Evolutionary conservation across 2,888 invertebrate genomes (phyloP).

Genomic region (Muscina levida): DNA sequence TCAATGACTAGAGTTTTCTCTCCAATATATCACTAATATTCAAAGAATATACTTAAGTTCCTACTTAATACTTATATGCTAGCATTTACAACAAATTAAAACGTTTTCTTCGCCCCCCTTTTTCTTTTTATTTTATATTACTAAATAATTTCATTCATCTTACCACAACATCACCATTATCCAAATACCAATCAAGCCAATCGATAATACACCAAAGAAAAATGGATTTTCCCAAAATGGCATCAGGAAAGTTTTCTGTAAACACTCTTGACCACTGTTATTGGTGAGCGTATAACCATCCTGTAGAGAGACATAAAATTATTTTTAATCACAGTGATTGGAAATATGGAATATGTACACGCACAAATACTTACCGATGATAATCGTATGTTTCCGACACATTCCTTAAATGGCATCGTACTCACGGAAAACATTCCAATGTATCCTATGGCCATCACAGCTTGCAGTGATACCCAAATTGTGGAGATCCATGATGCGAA

Average conservation of each 20-base stretch:
- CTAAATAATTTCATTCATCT: slow-evolving; percentile 58
- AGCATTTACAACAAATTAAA: too few relatives aligned
- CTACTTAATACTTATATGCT: too few relatives aligned
- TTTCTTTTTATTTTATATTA: too few relatives aligned
- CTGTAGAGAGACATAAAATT: slow-evolving; percentile 66
- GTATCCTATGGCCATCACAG: slow-evolving; percentile 78
- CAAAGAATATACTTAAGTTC: too few relatives aligned
- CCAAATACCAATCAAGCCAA: slow-evolving; percentile 78
- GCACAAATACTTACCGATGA: slow-evolving; percentile 70
- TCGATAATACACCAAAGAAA: slow-evolving; percentile 77
- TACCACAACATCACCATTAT: slow-evolving; percentile 79
- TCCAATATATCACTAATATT: too few relatives aligned
- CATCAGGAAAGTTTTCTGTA: slow-evolving; percentile 78
- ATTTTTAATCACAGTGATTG: not conserved
- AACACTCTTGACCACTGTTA: slow-evolving; percentile 77
- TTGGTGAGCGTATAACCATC: slow-evolving; percentile 75
- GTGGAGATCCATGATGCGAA: slow-evolving; percentile 79
- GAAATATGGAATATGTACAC: not conserved
- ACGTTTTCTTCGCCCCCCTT: too few relatives aligned
- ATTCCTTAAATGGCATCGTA: slow-evolving; percentile 78
- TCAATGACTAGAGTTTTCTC: too few relatives aligned
- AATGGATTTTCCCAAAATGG: slow-evolving; percentile 80
- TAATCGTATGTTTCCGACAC: slow-evolving; percentile 75
- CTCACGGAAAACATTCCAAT: slow-evolving; percentile 78
- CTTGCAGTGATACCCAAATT: slow-evolving; percentile 79